Base-by-base conservation (phyloP, 2,113 vertebrate species). In the Zapus hudsonius region DNA sequence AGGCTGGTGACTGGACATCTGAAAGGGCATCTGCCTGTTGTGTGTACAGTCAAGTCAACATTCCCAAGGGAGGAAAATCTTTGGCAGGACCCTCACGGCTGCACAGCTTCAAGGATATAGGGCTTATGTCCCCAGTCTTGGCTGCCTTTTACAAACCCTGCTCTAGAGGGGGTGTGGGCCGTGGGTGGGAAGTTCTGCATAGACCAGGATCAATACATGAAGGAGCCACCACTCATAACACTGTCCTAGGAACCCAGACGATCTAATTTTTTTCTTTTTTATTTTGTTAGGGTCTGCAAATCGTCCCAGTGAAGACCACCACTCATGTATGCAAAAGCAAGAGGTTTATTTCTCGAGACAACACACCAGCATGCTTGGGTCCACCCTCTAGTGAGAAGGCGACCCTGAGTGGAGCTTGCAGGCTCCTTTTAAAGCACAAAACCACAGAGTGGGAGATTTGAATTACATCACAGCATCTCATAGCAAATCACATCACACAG, bases 261-360 rank as follows among this genome's bases (percentile, higher is more conserved):
- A 63, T 79, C 40, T 93, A 89, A 94, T 72, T 59, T 91, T 55
- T 94, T 89, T 61, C 61, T 95, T 92, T 95, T 92, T 94, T 92
- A 19, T 87, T n/a, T n/a, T n/a, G n/a, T n/a, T n/a, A n/a, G n/a
- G n/a, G n/a, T n/a, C n/a, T n/a, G n/a, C n/a, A n/a, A n/a, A n/a
- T n/a, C n/a, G n/a, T n/a, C n/a, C n/a, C n/a, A n/a, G n/a, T n/a
- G n/a, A n/a, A n/a, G n/a, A n/a, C n/a, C n/a, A n/a, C n/a, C n/a
- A n/a, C n/a, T n/a, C n/a, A n/a, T n/a, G n/a, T n/a, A n/a, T n/a
- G n/a, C n/a, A n/a, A n/a, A n/a, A n/a, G n/a, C n/a, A n/a, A n/a
- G n/a, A n/a, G n/a, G n/a, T n/a, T n/a, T n/a, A n/a, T n/a, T n/a
- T n/a, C n/a, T n/a, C n/a, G n/a, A n/a, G n/a, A n/a, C n/a, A n/a